These are phyloP conservation scores for Chalcosyrphus nemorum DNA, from an alignment of 2,888 invertebrate species.

Conservation along the genomic window DNA sequence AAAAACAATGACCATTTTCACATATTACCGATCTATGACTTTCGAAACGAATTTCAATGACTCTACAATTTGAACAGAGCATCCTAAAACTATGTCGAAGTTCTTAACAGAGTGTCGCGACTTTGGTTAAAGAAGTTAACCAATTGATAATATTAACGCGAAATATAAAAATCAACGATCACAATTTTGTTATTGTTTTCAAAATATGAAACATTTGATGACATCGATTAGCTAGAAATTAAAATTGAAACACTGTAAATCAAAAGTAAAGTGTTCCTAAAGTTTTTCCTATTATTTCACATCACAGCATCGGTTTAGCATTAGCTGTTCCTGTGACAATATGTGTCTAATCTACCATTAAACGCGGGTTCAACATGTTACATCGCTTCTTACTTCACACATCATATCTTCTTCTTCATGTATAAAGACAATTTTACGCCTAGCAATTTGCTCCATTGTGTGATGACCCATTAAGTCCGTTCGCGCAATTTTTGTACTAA, in stretches of 20 bases:
- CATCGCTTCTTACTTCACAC: too few species aligned
- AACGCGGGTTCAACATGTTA: too few species aligned
- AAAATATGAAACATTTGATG: background rate
- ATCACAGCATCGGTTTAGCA: too few species aligned
- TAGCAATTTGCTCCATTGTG: too few species aligned
- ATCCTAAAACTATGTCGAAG: background rate
- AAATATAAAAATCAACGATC: constrained; percentile 4
- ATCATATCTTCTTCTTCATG: too few species aligned
- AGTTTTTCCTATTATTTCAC: too few species aligned
- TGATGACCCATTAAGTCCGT: too few species aligned
- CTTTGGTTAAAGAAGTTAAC: background rate
- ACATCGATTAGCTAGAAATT: background rate
- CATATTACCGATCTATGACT: background rate
- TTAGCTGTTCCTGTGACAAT: too few species aligned
- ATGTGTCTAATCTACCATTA: too few species aligned
- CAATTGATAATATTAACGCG: background rate
- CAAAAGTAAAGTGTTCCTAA: background rate
- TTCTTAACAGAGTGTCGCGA: background rate
- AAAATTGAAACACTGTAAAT: background rate
- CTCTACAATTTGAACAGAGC: constrained; percentile 31
- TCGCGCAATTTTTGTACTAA: too few species aligned
- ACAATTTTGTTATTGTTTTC: constrained; percentile 16
- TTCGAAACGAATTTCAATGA: constrained; percentile 7
- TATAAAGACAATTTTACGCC: too few species aligned
- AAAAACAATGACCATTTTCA: background rate